Conservation (phyloP, 2,113 vertebrate species). For the Piaya cayana region DNA sequence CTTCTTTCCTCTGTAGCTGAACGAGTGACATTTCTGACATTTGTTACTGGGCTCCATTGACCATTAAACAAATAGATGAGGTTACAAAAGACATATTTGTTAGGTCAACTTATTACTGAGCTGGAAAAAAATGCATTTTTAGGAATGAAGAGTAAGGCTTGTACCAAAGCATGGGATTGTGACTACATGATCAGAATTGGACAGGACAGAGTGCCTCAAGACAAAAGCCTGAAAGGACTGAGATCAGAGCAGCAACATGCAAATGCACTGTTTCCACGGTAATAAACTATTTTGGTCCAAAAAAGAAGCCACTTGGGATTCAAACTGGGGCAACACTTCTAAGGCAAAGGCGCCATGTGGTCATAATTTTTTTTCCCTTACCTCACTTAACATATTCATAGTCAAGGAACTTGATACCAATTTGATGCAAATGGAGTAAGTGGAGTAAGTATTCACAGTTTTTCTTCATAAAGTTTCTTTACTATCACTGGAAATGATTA, state of each 20-base stretch:
- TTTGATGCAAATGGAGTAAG: background rate
- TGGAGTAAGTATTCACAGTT: background rate
- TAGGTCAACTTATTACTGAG: background rate
- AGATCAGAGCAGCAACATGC: background rate
- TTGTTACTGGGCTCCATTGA: background rate
- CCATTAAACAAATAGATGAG: background rate
- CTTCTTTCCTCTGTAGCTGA: background rate
- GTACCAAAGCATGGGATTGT: background rate
- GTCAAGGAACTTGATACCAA: background rate
- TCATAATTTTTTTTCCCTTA: background rate
- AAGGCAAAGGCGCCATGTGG: background rate
- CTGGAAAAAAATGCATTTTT: background rate
- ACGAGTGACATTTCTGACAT: background rate
- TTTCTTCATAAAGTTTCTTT: background rate
- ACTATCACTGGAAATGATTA: background rate
- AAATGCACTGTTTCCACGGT: conserved; percentile 1
- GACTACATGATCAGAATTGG: background rate
- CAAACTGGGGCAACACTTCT: background rate
- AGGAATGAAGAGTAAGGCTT: background rate
- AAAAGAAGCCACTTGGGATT: background rate
- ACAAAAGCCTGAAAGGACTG: conserved; percentile 17
- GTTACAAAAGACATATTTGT: background rate
- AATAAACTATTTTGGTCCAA: background rate
- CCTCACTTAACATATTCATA: background rate
- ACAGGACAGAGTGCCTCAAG: background rate